These are phyloP conservation scores for Morus bassanus DNA, from an alignment of 2,797 vertebrate genomes.

Conservation along the genomic window DNA sequence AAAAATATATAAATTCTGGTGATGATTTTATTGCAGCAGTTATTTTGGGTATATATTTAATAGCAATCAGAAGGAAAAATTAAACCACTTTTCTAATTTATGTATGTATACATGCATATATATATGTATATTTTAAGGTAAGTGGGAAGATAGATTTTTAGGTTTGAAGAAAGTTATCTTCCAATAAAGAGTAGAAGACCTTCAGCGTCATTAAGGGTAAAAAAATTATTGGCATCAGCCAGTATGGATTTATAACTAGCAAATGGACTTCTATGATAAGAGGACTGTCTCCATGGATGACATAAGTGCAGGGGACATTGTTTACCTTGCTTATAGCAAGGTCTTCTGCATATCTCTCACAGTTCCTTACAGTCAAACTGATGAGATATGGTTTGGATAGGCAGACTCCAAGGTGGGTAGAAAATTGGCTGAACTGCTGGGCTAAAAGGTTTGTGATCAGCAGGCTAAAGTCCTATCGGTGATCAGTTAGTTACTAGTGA, in stretches of 20 bases:
- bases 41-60: not conserved
- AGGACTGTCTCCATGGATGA: not conserved
- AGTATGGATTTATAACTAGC: not conserved
- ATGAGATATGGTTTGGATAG: not conserved
- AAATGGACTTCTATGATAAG: not conserved
- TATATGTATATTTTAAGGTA: not conserved
- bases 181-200: not conserved
- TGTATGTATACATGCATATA: too few species aligned
- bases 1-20: not conserved
- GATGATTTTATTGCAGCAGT: not conserved
- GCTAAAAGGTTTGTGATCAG: not conserved
- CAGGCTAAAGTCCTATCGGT: not conserved
- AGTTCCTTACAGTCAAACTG: not conserved
- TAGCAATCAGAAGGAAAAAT: not conserved
- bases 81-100: not conserved
- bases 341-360: not conserved
- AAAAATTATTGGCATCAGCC: not conserved
- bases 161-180: not conserved
- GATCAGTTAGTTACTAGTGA: not conserved
- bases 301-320: not conserved
- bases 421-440: not conserved
- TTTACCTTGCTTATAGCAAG: not conserved
- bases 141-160: not conserved
- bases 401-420: not conserved
- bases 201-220: not conserved